Base-by-base conservation (phyloP, 2,113 vertebrate genomes). In the Anarrhichthys ocellatus region DNA sequence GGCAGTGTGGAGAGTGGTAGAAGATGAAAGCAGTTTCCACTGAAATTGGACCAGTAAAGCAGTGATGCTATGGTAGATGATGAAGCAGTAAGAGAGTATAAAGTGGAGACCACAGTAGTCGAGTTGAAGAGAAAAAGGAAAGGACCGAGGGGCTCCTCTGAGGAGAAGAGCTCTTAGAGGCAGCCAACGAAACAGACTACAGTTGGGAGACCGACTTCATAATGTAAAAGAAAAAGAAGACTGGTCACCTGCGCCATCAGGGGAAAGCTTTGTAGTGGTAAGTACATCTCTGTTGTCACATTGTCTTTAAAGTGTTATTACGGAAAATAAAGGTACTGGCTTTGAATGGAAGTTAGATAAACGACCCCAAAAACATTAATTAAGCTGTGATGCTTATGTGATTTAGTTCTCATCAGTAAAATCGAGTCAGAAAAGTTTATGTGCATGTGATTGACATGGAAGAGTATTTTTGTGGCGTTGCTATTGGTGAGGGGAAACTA, bases 1-100 rank as follows among this genome's bases (percentile, higher is more conserved):
- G 93, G 95, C 91, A 80, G 64, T 54, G 68, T 40, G 56, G 38
- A 61, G 80, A 87, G 54, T 11, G 48, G 69, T 15, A 50, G 78
- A 42, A 89, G 89, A 90, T 88, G 85, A 89, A 88, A 90, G 90
- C 87, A 66, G 85, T 22, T 64, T 46, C 42, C 42, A 44, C 42
- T 64, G 77, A 81, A 83, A 88, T 84, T 50, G 73, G 77, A 84
- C 29, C 48, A 54, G 54, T 44, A 42, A n/a, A 40, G 42, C 44
- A 22, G 36, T 50, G 75, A 46, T 42, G 46, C 34, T 44, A 64
- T 14, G 2, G 63, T 78, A 69, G 62, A 91, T 86, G 92, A 80
- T 83, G 81, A 82, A 80, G 50, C 84, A 61, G 86, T 86, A 86
- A 90, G 87, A 72, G 71, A 40, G 70, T 70, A 48, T 24, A 59